Base-by-base conservation (phyloP, 2,888 invertebrate genomes). In the Philonicus albiceps region DNA sequence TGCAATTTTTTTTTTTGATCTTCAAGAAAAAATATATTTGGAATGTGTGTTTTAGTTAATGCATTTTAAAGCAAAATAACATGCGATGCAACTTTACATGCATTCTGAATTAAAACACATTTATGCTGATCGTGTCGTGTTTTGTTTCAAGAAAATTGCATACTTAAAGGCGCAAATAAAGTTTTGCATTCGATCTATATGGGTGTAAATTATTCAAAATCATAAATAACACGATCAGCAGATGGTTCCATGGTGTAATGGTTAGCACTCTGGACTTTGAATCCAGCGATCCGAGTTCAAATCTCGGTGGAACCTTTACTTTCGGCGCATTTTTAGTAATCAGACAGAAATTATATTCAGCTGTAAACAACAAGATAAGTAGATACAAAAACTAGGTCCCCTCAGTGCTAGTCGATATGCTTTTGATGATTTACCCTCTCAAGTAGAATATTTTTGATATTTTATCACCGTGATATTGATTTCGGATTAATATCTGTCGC, bases 221-320 rank as follows among this genome's bases (percentile, higher is more conserved):
- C 22, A 19, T 11, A 7, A 64, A 8, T 22, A 27, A 0, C 19
- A 11, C 64, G 64, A 64, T 74, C 34, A 16, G 2, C 37, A 37
- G 1, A 0, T 4, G 86, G 86, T 86, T 86, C 86, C 81, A 86
- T 86, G 86, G 86, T 86, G 86, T 86, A 86, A 86, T 86, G 86
- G 86, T 86, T 86, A 86, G 86, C 86, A 86, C 86, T 86, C 86
- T 85, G 86, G 86, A 86, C 86, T 86, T 86, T 86, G 86, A 86
- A 86, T 86, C 86, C 86, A 85, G 86, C 86, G 86, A 86, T 86
- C 86, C 86, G 86, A 86, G 86, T 86, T 86, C 86, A 86, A 86
- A 86, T 86, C 86, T 86, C 86, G 86, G 86, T 86, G 84, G 86
- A 78, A 86, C 86, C 86, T 86, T 74, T 0, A 37, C 11, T 37